Base-by-base conservation (phyloP, 2,888 invertebrate species). In the Heliconius aoede region DNA sequence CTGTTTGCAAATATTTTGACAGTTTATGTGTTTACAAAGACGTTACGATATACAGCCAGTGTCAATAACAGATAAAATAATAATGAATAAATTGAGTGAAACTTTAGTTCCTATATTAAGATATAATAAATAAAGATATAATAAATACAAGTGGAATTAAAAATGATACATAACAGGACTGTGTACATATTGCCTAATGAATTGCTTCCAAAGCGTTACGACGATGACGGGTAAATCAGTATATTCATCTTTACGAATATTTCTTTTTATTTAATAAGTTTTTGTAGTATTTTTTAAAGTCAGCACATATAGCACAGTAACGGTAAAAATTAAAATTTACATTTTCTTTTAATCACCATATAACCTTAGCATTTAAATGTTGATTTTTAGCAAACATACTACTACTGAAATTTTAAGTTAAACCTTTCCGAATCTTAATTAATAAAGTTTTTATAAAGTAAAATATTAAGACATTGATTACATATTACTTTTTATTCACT, bases 171-270 rank as follows among this genome's bases (percentile, higher is more conserved):
- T 82, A 94, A 94, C 79, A 87, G 93, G 77, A 93, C 94, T 69
- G 94, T 94, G 79, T 94, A 93, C 83, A 94, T 94, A 81, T 87
- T 94, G 86, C 94, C 94, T 83, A 94, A 94, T 79, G 94, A 94
- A 85, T 85, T 94, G 55, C 86, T 94, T 78, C 94, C 94, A 83
- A 94, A 91, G 87, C 89, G 94, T 83, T 94, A 94, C 84, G 90
- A 87, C 81, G 89, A 90, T 69, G 86, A 85, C 82, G 92, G 94
- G 93, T 94, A 92, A 89, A n/a, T n/a, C 1, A 24, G n/a, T 36
- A 36, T 24, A 36, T n/a, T 36, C 3, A 24, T 11, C n/a, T 21
- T n/a, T n/a, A n/a, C 7, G 8, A 55, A 55, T 55, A n/a, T 11
- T 55, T 55, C 0, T 55, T 55, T 55, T 55, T n/a, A n/a, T 55